Conservation (phyloP, 2,113 vertebrate genomes). For the Halichoerus grypus region DNA sequence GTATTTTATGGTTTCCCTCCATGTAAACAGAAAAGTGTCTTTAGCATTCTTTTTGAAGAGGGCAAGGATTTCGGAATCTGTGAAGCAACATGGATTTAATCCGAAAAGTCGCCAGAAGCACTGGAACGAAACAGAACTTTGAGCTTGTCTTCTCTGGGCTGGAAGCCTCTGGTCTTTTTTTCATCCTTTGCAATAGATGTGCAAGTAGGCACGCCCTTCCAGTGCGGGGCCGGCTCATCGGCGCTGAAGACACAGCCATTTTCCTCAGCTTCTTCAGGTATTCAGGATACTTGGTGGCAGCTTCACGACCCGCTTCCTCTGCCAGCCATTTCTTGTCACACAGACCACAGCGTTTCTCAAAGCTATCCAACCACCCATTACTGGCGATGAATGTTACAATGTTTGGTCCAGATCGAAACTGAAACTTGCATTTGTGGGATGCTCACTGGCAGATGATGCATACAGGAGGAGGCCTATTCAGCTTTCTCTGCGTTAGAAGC, state of each 20-base stretch:
- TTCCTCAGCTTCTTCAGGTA: background rate
- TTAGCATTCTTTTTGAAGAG: background rate
- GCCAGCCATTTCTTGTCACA: background rate
- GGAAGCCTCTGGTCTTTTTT: background rate
- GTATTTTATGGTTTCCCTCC: background rate
- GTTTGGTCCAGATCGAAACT: background rate
- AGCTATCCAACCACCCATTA: background rate
- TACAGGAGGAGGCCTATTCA: background rate
- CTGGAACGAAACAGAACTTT: background rate
- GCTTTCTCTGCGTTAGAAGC: background rate
- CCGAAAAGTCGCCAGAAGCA: background rate
- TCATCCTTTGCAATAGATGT: background rate
- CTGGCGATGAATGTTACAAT: background rate
- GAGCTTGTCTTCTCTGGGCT: conserved; percentile 8
- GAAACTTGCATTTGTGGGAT: background rate
- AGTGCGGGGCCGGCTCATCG: background rate
- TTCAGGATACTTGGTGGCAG: background rate
- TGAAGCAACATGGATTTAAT: background rate
- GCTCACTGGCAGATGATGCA: background rate
- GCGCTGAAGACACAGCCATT: background rate
- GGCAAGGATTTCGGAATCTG: background rate
- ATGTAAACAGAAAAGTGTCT: background rate
- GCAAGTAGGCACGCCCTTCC: background rate
- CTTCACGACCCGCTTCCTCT: background rate
- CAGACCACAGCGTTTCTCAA: background rate